Base-by-base conservation (phyloP, 2,113 vertebrate species). In the Pseudorectes ferrugineus region DNA sequence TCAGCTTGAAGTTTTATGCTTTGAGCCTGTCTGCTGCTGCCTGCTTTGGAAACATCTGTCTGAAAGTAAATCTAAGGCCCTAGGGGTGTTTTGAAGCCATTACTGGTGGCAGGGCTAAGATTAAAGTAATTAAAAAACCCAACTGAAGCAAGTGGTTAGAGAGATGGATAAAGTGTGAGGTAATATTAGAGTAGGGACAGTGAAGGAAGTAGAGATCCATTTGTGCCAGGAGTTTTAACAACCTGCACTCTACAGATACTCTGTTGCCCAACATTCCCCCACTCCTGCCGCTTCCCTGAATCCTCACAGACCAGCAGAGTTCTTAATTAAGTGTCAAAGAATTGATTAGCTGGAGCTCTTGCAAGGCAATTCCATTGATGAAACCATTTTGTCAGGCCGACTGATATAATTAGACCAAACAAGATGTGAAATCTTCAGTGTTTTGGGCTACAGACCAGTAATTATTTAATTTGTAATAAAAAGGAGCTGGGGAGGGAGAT, bases 321-420 rank as follows among this genome's bases (percentile, higher is more conserved):
- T 96, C 95, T 97, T 97, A 97, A 98, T 97, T 97, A 98, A 98
- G 93, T 97, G 93, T 97, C 97, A 97, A 97, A 96, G 80, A 97
- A 98, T 98, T 98, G 97, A 97, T 98, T 96, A 98, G 95, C 61
- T 65, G 70, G 85, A 87, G 62, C 85, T 96, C 91, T 94, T 96
- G 92, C 85, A 95, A 89, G 68, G 92, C 93, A 96, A 83, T 96
- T 96, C 94, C 97, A 97, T 97, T 97, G 97, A 98, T 97, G 97
- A 97, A 97, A 95, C 94, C 76, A 94, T 98, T 98, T 97, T 97
- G 97, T 97, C 97, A 97, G 92, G 61, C 78, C 14, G 2, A 71
- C 88, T 96, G 95, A 96, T 97, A 94, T 96, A 98, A 98, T 98
- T 98, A 98, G 97, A 85, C 71, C 91, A 96, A 97, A 96, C 90